Evolutionary conservation across 2,888 invertebrate genomes (phyloP).

Genomic region (Chaetoderma sp.): DNA sequence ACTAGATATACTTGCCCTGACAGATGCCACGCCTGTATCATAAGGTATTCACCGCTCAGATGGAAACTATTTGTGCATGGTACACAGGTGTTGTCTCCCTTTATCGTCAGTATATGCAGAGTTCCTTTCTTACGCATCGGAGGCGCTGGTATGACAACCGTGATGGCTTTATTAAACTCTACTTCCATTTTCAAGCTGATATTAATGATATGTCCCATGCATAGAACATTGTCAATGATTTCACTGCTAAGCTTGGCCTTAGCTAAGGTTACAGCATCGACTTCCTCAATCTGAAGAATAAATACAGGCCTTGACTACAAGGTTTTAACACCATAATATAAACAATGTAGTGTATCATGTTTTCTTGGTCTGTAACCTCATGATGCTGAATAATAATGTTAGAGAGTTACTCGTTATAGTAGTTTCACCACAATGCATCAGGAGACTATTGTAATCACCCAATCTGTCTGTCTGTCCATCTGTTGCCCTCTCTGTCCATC

Average conservation of each 20-base stretch:
- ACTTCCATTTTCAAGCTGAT: slow-evolving; percentile 39
- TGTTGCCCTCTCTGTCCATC: no score
- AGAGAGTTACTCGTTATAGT: no score
- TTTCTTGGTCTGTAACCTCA: no score
- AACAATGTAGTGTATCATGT: no score
- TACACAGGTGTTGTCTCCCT: slow-evolving; percentile 60
- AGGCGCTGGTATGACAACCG: slow-evolving; percentile 61
- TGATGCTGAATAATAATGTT: no score
- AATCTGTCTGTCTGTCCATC: no score
- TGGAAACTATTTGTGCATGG: slow-evolving; percentile 55
- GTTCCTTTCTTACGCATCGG: slow-evolving; percentile 46
- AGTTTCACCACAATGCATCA: no score
- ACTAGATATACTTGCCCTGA: slow-evolving; percentile 51
- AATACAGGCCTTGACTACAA: not conserved
- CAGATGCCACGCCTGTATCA: slow-evolving; percentile 58
- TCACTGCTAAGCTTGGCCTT: slow-evolving; percentile 26
- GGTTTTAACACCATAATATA: no score
- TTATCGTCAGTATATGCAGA: slow-evolving; percentile 56
- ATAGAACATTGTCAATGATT: slow-evolving; percentile 50
- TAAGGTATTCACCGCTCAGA: slow-evolving; percentile 51
- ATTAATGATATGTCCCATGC: slow-evolving; percentile 58
- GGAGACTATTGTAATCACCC: no score
- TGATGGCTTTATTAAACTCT: slow-evolving; percentile 48
- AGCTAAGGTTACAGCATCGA: slow-evolving; percentile 28
- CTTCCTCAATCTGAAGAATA: slow-evolving; percentile 33